Conservation (phyloP, 2,113 vertebrate species). For the Connochaetes taurinus region DNA sequence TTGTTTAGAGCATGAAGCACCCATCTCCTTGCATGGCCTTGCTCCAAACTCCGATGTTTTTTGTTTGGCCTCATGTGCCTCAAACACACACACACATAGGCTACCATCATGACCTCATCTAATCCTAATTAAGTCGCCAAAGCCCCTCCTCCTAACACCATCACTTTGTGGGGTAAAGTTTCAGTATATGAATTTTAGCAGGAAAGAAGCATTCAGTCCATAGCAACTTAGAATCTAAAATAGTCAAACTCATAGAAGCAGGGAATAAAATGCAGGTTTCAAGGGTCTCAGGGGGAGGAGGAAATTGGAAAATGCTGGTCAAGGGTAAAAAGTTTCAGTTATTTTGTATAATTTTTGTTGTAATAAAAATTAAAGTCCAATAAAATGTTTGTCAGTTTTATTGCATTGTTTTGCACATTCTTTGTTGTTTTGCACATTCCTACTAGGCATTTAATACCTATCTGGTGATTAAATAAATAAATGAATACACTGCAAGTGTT, state of each 20-base stretch:
- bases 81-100: not conserved
- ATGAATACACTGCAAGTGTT: not conserved
- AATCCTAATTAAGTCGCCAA: not conserved
- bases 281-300: not conserved
- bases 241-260: not conserved
- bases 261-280: not conserved
- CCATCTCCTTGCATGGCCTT: not conserved
- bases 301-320: not conserved
- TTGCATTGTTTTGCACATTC: not conserved
- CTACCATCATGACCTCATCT: not conserved
- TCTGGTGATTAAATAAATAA: not conserved
- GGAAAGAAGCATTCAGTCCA: not conserved
- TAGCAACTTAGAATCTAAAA: not conserved
- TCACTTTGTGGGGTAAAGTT: not conserved
- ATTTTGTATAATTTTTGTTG: not conserved
- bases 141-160: not conserved
- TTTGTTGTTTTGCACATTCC: not conserved
- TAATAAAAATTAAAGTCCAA: not conserved
- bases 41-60: not conserved
- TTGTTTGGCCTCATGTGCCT: not conserved
- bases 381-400: not conserved
- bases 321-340: not conserved
- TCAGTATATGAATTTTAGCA: not conserved
- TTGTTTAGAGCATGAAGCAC: not conserved
- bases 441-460: not conserved